Base-by-base conservation (phyloP, 1,140 invertebrate species). In the Thaumatotibia leucotreta region DNA sequence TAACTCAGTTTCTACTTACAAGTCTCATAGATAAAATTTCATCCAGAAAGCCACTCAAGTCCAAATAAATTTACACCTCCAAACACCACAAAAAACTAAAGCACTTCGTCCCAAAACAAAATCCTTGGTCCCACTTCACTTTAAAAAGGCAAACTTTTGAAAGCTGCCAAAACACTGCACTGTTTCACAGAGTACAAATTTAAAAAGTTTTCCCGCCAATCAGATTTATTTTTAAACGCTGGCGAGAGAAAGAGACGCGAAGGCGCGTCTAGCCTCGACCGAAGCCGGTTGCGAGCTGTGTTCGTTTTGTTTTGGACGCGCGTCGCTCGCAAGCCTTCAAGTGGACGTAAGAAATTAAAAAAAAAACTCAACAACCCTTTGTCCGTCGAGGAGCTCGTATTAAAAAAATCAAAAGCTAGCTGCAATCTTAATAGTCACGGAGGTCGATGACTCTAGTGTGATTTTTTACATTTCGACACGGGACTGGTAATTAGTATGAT, bases 241-340 rank as follows among this genome's bases (percentile, higher is more conserved):
- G 33, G 31, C 39, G 64, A 69, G 33, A 58, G 65, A 62, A 22
- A 22, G 20, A 17, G 39, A 65, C 24, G 65, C 61, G 27, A 58
- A 70, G 68, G 72, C 73, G 76, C 87, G 87, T 88, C 85, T 75
- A 75, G 72, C 76, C 84, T 65, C 79, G 65, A 76, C 67, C 73
- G 76, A 79, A 89, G 87, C 85, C 85, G 82, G 87, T 88, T 86
- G 68, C 65, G 73, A 74, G 85, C 82, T 85, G 84, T 79, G 75
- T 72, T 81, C 80, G 80, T 87, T 89, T 87, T 87, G 81, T 86
- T 88, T 86, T 82, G 76, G 83, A 76, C 45, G 23, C 65, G 24
- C 31, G 73, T 65, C 72, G 72, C 71, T 61, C 35, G 65, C 66
- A 69, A 64, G 64, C 63, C 69, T 68, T 62, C 61, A 62, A 58